phyloP scores from a whole-genome alignment of 2,797 vertebrate species.

The Chaetodon trifasciatus region DNA sequence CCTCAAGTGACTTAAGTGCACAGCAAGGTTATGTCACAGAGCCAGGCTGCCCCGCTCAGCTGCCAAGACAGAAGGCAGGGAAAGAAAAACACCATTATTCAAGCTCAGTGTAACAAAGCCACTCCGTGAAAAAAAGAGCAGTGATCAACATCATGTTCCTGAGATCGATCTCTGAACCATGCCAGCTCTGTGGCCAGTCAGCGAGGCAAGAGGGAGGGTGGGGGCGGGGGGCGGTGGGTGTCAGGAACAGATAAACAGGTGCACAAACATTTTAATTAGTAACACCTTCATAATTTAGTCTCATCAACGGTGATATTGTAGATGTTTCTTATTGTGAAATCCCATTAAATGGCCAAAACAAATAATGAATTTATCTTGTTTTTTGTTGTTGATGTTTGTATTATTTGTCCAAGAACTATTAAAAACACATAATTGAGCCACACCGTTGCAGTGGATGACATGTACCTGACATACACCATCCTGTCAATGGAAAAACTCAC shows the following conservation, averaged over 20 bases:
- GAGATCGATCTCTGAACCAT: constrained; percentile 39
- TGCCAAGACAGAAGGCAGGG: constrained; percentile 31
- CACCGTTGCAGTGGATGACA: neutral
- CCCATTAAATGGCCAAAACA: neutral
- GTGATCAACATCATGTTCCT: constrained; percentile 7
- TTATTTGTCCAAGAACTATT: neutral
- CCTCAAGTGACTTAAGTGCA: constrained; percentile 56
- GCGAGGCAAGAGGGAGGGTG: neutral
- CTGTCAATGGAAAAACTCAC: neutral
- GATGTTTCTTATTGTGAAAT: neutral
- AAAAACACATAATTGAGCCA: neutral
- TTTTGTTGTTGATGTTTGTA: no score
- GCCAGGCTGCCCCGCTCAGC: constrained; percentile 39
- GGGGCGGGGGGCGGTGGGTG: neutral
- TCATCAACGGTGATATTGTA: neutral
- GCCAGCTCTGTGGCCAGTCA: neutral
- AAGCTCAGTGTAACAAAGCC: constrained; percentile 20
- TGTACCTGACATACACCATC: neutral
- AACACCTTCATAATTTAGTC: neutral
- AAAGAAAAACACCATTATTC: constrained; percentile 25
- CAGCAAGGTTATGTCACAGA: constrained; percentile 45
- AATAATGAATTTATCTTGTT: neutral
- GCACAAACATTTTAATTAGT: neutral
- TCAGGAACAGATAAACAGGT: neutral
- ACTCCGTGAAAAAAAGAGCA: constrained; percentile 18